phyloP scores from a whole-genome alignment of 2,113 vertebrate species.

The Taurulus bubalis region DNA sequence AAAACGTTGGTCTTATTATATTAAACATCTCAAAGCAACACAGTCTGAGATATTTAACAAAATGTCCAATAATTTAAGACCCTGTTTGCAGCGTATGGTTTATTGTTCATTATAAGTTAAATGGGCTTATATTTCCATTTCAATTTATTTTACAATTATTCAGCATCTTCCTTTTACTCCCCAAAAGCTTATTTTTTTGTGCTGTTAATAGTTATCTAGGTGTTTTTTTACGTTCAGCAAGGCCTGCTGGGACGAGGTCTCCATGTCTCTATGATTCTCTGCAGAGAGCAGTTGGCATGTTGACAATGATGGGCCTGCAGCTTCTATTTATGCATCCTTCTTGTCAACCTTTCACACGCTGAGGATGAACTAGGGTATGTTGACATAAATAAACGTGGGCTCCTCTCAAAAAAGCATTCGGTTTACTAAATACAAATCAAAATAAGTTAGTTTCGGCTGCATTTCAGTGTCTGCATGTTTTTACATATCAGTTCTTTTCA shows the following conservation, averaged over 20 bases:
- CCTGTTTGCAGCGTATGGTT: background rate
- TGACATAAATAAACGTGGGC: constrained; percentile 48
- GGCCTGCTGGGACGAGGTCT: constrained; percentile 57
- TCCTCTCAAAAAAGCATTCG: constrained; percentile 10
- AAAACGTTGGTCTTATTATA: constrained; percentile 1
- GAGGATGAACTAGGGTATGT: constrained; percentile 55
- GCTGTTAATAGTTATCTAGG: constrained; percentile 34
- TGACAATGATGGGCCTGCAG: constrained; percentile 72
- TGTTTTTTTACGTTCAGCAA: constrained; percentile 41
- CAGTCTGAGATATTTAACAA: constrained; percentile 5
- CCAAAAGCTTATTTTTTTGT: constrained; percentile 3
- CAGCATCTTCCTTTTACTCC: constrained; percentile 8
- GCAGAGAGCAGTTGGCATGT: constrained; percentile 67
- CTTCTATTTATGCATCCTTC: constrained; percentile 70
- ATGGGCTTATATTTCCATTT: constrained; percentile 5
- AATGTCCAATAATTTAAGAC: constrained; percentile 3
- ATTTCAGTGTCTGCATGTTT: background rate
- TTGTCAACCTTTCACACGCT: constrained; percentile 63
- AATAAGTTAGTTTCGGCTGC: constrained; percentile 3
- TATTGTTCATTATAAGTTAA: background rate
- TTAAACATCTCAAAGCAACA: constrained; percentile 3
- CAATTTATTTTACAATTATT: background rate
- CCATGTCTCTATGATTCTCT: constrained; percentile 61
- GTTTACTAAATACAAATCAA: constrained; percentile 20
- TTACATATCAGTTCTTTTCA: background rate